Evolutionary conservation across 2,888 invertebrate genomes (phyloP), one percentile per base, ranked within the genome.

Genomic region (Tiliacea aurago): DNA sequence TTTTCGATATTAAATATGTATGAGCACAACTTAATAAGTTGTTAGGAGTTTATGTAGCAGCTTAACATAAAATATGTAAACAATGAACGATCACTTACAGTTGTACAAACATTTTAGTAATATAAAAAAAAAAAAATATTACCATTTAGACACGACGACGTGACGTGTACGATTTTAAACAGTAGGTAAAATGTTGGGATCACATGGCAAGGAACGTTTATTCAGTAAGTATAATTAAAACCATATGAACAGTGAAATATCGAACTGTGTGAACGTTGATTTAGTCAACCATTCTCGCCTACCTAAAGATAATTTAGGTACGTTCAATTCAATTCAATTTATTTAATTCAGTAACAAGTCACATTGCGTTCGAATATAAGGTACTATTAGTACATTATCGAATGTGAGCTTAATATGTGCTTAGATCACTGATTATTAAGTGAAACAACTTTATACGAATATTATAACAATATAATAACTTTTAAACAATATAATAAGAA

Each of bases 31-130:
- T 51, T 58, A 73, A 28, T 68, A 69, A 23, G 13, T 20, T 9
- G 5, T 45, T 58, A 59, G 9, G 13, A 28, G n/a, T n/a, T 0
- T 28, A 59, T 11, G 58, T 59, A 37, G 56, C 37, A 37, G 28
- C 1, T 53, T 59, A 51, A n/a, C 49, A 53, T 59, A 51, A 49
- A 45, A 10, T 43, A 51, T 70, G 72, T 45, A 15, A 71, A 59
- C n/a, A 47, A 58, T 15, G 18, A 79, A 15, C 37, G 28, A 41
- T 47, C 45, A 20, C 15, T 59, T 53, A n/a, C 79, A 75, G 41
- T 20, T 75, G 79, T 41, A 61, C 28, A 75, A 79, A 74, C 15
- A 74, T 20, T 53, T 70, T 4, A 0, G 1, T 33, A 28, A 33
- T 53, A 20, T n/a, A 15, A 23, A 55, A 70, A 0, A 7, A 20